Conservation (phyloP, 2,113 vertebrate species). For the Hassar affinis region DNA sequence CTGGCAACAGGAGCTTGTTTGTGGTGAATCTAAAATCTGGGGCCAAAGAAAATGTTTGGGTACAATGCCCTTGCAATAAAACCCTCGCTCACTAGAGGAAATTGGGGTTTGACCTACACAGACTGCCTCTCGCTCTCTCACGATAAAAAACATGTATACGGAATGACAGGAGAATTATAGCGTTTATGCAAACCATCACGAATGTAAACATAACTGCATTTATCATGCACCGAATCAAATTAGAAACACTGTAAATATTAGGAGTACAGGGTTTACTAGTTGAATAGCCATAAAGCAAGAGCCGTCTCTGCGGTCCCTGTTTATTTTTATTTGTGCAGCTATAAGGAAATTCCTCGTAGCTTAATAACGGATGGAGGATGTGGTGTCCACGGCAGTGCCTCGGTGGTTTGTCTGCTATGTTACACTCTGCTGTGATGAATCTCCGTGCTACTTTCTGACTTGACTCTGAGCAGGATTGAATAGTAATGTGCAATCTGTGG, state of each 20-base stretch:
- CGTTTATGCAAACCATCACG: background rate
- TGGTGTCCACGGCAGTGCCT: background rate
- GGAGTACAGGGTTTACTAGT: background rate
- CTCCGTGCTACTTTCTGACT: background rate
- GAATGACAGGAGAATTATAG: background rate
- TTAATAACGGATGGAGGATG: background rate
- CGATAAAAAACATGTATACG: constrained; percentile 29
- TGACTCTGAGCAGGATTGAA: background rate
- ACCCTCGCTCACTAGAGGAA: constrained; percentile 60
- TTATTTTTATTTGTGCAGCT: background rate
- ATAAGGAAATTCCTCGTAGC: background rate
- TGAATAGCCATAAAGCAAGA: background rate
- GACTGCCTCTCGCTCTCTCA: constrained; percentile 44
- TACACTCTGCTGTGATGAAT: background rate
- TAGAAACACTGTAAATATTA: background rate
- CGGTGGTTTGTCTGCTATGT: background rate
- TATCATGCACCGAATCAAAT: background rate
- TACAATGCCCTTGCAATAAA: constrained; percentile 62
- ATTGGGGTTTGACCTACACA: constrained; percentile 58
- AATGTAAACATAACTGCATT: background rate
- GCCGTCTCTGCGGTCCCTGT: background rate
- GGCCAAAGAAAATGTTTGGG: constrained; percentile 72
- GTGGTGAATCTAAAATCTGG: constrained; percentile 57
- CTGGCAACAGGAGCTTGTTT: constrained; percentile 53
- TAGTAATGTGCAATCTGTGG: background rate